phyloP scores from a whole-genome alignment of 1,140 invertebrate genomes.

The Hylaeus volcanicus region DNA sequence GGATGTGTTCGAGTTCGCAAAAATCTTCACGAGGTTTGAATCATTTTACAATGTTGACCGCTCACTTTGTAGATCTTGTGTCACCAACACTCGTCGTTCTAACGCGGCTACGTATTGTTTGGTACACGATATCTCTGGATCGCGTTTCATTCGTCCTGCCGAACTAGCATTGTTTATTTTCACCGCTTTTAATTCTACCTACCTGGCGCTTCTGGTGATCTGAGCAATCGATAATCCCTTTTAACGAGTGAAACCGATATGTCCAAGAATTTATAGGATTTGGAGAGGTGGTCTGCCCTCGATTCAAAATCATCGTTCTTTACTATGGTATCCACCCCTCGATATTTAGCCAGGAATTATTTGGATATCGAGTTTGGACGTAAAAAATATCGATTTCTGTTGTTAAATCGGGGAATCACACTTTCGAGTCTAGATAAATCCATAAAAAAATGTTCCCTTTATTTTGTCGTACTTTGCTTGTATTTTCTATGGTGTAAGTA shows the following conservation, averaged over 20 bases:
- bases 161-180: conserved; percentile 48
- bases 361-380: not conserved
- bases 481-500: no score
- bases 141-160: conserved; percentile 42
- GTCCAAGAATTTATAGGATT: conserved; percentile 26
- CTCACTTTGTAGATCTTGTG: conserved; percentile 51
- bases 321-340: not conserved
- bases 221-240: conserved; percentile 37
- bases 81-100: conserved; percentile 42
- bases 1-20: not conserved
- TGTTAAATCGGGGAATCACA: no score
- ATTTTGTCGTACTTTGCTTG: no score
- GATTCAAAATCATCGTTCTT: conserved; percentile 1
- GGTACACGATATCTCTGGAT: conserved; percentile 46
- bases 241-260: conserved; percentile 17
- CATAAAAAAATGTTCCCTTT: no score
- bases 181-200: conserved; percentile 51
- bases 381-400: not conserved
- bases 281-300: conserved; percentile 38
- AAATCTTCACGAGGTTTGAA: not conserved
- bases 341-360: not conserved
- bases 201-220: conserved; percentile 9
- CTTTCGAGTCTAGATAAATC: no score
- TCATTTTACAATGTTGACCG: conserved; percentile 44
- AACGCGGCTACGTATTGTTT: conserved; percentile 37